These are phyloP conservation scores for Phylloscopus collybita DNA, from an alignment of 2,797 vertebrate genomes.

Conservation along the genomic window DNA sequence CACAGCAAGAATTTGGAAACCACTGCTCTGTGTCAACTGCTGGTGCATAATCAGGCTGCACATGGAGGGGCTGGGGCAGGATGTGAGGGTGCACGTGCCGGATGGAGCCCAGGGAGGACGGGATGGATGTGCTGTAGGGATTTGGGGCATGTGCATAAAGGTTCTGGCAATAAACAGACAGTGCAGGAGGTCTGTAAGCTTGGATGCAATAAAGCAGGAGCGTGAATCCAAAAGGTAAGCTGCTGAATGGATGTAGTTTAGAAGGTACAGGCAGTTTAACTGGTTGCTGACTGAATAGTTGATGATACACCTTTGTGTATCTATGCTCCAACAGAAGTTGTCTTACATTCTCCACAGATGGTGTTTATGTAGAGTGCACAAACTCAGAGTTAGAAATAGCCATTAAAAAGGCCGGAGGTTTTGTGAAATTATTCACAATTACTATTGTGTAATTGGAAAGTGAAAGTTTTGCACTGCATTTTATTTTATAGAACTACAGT, in stretches of 20 bases:
- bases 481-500: conserved; percentile 58
- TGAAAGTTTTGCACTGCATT: conserved; percentile 63
- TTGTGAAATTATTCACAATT: conserved; percentile 72
- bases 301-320: neutral
- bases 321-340: conserved; percentile 42
- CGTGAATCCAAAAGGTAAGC: neutral
- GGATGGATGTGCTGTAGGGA: neutral
- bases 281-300: neutral
- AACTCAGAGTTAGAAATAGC: conserved; percentile 60
- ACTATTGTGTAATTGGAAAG: conserved; percentile 68
- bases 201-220: neutral
- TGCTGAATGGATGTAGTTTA: neutral
- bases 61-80: neutral
- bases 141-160: accelerated
- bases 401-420: conserved; percentile 65
- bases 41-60: neutral
- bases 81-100: neutral
- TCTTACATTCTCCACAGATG: conserved; percentile 71
- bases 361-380: conserved; percentile 67
- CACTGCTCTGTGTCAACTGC: neutral
- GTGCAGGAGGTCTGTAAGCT: neutral
- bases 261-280: neutral
- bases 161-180: neutral
- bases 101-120: neutral
- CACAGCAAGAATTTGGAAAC: conserved; percentile 28